Base-by-base conservation (phyloP, 2,888 invertebrate genomes). In the Euproctis similis region DNA sequence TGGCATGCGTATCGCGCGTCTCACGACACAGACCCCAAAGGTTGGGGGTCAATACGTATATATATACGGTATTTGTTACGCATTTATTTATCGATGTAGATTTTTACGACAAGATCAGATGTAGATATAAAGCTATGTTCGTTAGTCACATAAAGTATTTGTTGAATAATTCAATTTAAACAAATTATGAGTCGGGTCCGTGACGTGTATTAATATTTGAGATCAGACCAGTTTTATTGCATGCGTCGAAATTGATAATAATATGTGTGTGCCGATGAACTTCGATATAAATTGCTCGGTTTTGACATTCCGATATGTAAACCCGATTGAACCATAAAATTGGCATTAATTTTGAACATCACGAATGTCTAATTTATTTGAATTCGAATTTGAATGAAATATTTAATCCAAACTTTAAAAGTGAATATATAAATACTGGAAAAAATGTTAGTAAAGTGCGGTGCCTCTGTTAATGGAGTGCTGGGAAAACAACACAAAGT, bases 81-180 rank as follows among this genome's bases (percentile, higher is more conserved):
- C 23, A n/a, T 24, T 25, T 28, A 25, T 22, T n/a, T 24, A 28
- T 11, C 3, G 13, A 8, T 11, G 16, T 12, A 20, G 19, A 31
- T 24, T 27, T 27, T 37, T 42, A 46, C 35, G 37, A 37, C 26
- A 7, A 22, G 11, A 4, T 16, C 24, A 33, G 34, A 51, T 46
- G 34, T 38, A 38, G 39, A 46, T 46, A 47, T 46, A 28, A 38
- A 39, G 34, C 34, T 33, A 39, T 46, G 16, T 34, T 12, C 12
- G 2, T 8, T 19, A 28, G 11, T 26, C 16, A 29, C 20, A n/a
- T 14, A 26, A 21, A 28, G 8, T 24, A 24, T 31, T 32, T 27
- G 12, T 22, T 28, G 29, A 34, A 39, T 47, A 36, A 45, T 42
- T 46, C 46, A 39, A 42, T 37, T 30, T 17, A 30, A n/a, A 27